A percentile compares a stretch with the other conserved stretches of the same genome.
These are phyloP conservation scores for Drosophila testacea DNA, from an alignment of 2,888 invertebrate species.

Conservation along the genomic window DNA sequence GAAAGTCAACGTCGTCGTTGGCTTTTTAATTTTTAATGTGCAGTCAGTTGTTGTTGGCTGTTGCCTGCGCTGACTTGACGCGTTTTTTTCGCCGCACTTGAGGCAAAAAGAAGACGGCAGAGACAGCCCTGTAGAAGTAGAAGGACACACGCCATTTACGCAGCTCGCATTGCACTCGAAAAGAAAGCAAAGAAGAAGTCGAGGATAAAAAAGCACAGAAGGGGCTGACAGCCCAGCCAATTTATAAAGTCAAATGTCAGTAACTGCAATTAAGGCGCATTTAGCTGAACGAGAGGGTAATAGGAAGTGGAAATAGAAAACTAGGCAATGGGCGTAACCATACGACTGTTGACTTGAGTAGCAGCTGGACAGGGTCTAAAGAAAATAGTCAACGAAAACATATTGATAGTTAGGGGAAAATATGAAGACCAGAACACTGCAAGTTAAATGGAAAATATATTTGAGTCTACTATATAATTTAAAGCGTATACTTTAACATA, in stretches of 20 bases:
- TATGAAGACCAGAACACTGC: background rate
- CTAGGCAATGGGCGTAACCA: slow-evolving; percentile 6
- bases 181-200: slow-evolving; percentile 16
- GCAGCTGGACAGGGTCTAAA: background rate
- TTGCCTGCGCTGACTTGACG: slow-evolving; percentile 44
- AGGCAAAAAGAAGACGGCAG: background rate
- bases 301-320: background rate
- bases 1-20: slow-evolving; percentile 40
- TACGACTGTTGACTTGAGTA: slow-evolving; percentile 10
- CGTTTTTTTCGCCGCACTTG: slow-evolving; percentile 38
- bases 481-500: too few species aligned
- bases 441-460: background rate
- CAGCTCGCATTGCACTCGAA: slow-evolving; percentile 54
- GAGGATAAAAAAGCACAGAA: slow-evolving; percentile 9
- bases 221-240: slow-evolving; percentile 60
- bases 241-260: slow-evolving; percentile 79
- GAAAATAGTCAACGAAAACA: background rate
- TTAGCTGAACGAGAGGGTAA: slow-evolving; percentile 41
- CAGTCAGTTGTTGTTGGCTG: slow-evolving; percentile 67
- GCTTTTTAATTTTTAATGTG: slow-evolving; percentile 80
- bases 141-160: slow-evolving; percentile 79
- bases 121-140: slow-evolving; percentile 13
- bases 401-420: background rate
- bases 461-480: background rate
- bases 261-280: slow-evolving; percentile 76